These are phyloP conservation scores for Noctua fimbriata DNA, from an alignment of 2,888 invertebrate genomes.

Conservation along the genomic window DNA sequence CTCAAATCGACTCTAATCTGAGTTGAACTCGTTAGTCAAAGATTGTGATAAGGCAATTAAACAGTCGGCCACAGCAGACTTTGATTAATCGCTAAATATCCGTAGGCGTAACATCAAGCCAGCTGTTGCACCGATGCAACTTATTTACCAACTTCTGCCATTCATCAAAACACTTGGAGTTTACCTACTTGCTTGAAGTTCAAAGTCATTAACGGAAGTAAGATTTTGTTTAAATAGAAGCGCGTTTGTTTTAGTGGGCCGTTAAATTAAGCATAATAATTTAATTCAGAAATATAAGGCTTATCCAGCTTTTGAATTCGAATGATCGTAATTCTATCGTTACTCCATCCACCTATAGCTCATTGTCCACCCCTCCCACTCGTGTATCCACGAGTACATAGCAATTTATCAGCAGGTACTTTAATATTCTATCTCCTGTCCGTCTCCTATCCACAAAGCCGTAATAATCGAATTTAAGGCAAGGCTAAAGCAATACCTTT, in stretches of 20 bases:
- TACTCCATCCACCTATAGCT: neutral
- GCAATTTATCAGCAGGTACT: neutral
- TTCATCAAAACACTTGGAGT: constrained; percentile 44
- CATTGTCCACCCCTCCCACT: neutral
- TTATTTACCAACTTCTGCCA: constrained; percentile 50
- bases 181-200: constrained; percentile 16
- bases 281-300: neutral
- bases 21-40: constrained; percentile 33
- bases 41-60: constrained; percentile 36
- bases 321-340: neutral
- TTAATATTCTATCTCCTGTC: neutral
- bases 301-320: neutral
- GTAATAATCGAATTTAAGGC: too few species aligned
- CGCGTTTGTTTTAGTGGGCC: neutral
- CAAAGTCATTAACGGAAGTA: constrained; percentile 18
- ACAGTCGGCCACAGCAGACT: constrained; percentile 23
- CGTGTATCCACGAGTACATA: neutral
- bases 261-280: neutral
- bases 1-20: constrained; percentile 13
- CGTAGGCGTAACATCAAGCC: constrained; percentile 8
- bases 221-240: neutral
- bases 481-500: too few species aligned
- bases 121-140: constrained; percentile 53
- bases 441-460: too few species aligned
- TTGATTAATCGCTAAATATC: constrained; percentile 38